phyloP scores from a whole-genome alignment of 1,140 invertebrate species.

The Drosophila teissieri region DNA sequence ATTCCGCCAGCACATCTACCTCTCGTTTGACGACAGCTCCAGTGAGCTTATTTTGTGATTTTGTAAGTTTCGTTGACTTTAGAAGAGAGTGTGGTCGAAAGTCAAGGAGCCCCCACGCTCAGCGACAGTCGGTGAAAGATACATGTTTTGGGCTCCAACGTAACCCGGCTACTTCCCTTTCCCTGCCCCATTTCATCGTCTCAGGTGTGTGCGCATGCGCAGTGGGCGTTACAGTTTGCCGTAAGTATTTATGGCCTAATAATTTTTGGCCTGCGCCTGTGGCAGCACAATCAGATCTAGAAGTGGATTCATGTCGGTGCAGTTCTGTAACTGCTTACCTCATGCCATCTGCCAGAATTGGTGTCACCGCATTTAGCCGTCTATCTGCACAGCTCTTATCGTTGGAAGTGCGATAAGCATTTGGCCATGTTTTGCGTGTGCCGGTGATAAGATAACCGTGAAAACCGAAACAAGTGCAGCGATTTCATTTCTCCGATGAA shows the following conservation, averaged over 20 bases:
- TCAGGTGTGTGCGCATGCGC: slow-evolving; percentile 73
- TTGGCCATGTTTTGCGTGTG: slow-evolving; percentile 52
- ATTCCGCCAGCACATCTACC: not conserved
- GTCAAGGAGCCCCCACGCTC: slow-evolving; percentile 50
- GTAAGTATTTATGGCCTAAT: slow-evolving; percentile 81
- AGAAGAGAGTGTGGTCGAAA: slow-evolving; percentile 19
- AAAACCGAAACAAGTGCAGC: slow-evolving; percentile 38
- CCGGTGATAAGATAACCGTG: slow-evolving; percentile 61
- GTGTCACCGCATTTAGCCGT: slow-evolving; percentile 14
- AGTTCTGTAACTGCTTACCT: slow-evolving; percentile 47
- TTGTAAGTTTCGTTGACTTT: slow-evolving; percentile 51
- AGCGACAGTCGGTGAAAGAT: slow-evolving; percentile 24
- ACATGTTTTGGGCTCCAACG: slow-evolving; percentile 33
- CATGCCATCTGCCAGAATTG: slow-evolving; percentile 32
- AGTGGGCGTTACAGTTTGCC: slow-evolving; percentile 78
- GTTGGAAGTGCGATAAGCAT: slow-evolving; percentile 42
- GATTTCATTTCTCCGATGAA: slow-evolving; percentile 40
- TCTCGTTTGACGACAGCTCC: slow-evolving; percentile 19
- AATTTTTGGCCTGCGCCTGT: slow-evolving; percentile 50
- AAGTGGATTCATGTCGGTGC: slow-evolving; percentile 44
- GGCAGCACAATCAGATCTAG: slow-evolving; percentile 58
- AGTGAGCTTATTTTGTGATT: slow-evolving; percentile 18
- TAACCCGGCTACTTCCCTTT: slow-evolving; percentile 19
- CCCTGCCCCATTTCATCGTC: slow-evolving; percentile 27
- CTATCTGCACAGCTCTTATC: slow-evolving; percentile 26